phyloP scores from a whole-genome alignment of 1,140 invertebrate species.

The Musca domestica region DNA sequence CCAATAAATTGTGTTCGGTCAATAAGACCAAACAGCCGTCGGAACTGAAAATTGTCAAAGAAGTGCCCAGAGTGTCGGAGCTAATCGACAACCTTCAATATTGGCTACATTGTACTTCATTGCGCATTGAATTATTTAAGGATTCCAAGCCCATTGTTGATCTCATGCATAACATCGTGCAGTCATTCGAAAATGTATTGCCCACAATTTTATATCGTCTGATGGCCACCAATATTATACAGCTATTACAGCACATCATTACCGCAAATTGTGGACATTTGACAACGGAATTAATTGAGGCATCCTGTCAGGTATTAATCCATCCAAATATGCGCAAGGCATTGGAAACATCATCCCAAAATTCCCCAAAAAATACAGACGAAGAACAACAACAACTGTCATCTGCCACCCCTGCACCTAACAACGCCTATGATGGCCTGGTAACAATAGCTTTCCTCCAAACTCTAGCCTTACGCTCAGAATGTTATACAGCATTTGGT shows the following conservation, averaged over 20 bases:
- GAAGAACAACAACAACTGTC: not conserved
- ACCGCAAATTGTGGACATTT: conserved; percentile 29
- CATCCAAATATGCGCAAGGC: conserved; percentile 13
- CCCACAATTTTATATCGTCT: conserved; percentile 40
- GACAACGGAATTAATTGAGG: conserved; percentile 16
- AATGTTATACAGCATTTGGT: conserved; percentile 31
- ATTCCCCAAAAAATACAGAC: too few species aligned
- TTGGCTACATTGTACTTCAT: conserved; percentile 38
- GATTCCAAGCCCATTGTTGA: not conserved
- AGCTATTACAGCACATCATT: conserved; percentile 42
- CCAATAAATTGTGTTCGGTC: conserved; percentile 36
- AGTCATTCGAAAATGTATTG: conserved; percentile 26
- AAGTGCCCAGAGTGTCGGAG: conserved; percentile 33
- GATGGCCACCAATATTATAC: conserved; percentile 34
- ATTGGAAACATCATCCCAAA: not conserved
- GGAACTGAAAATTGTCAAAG: conserved; percentile 3
- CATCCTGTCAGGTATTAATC: conserved; percentile 27
- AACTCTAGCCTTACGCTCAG: conserved; percentile 25
- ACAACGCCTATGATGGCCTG: conserved; percentile 29
- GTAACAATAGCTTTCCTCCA: conserved; percentile 37
- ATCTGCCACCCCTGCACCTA: not conserved
- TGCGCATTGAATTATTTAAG: conserved; percentile 9
- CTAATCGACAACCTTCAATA: conserved; percentile 39
- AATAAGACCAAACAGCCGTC: conserved; percentile 31
- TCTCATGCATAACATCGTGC: conserved; percentile 1